A percentile compares a stretch with the other conserved stretches of the same genome.
Conservation (phyloP, 2,113 vertebrate genomes). For the Tachysurus vachellii region DNA sequence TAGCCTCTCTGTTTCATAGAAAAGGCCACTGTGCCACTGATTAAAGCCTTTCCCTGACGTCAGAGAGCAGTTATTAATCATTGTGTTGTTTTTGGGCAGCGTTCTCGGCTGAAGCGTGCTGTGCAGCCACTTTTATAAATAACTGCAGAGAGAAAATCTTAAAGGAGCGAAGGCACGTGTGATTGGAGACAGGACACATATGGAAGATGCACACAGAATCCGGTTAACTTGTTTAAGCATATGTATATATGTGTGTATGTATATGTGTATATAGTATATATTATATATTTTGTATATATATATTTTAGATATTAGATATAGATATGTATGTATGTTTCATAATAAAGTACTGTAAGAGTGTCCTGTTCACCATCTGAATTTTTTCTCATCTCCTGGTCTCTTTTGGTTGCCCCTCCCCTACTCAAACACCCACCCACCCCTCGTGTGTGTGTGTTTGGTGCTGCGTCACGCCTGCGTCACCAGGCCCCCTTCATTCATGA, state of each 20-base stretch:
- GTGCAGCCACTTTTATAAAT: constrained; percentile 32
- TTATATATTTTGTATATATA: too few species aligned
- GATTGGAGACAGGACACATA: background rate
- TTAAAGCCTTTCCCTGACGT: constrained; percentile 30
- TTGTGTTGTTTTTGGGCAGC: background rate
- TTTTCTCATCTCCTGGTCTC: background rate
- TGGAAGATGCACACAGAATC: background rate
- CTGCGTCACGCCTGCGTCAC: constrained; percentile 71
- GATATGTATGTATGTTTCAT: background rate
- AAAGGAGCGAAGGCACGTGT: background rate
- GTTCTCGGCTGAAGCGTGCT: background rate
- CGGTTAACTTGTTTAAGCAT: background rate
- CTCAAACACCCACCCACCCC: constrained; percentile 33
- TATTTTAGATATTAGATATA: too few species aligned
- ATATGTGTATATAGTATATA: too few species aligned
- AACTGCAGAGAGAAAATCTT: constrained; percentile 8
- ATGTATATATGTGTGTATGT: background rate
- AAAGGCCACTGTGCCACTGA: background rate
- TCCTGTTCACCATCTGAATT: background rate
- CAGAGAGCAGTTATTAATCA: constrained; percentile 29
- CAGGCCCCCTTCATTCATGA: constrained; percentile 75
- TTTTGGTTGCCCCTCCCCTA: background rate
- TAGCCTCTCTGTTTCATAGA: background rate
- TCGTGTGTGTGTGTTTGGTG: constrained; percentile 38
- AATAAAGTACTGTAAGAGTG: background rate